A percentile compares a stretch with the other conserved stretches of the same genome.
Conservation (phyloP, 2,888 invertebrate genomes). For the Iphiclides podalirius region DNA sequence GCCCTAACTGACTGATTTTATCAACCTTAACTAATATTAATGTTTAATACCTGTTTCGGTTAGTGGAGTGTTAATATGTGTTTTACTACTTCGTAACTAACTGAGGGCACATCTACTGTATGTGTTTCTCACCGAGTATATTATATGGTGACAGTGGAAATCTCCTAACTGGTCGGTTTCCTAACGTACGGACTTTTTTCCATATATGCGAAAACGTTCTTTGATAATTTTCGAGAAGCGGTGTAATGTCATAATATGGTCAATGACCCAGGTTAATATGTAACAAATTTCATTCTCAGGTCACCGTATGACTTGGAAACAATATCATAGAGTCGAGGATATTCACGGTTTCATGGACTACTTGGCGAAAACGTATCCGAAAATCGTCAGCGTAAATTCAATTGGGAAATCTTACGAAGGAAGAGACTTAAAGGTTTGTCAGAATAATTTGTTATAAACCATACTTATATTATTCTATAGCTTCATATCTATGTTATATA, state of each 20-base stretch:
- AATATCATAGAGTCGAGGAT: conserved; percentile 87
- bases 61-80: conserved; percentile 7
- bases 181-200: no score
- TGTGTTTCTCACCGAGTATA: neutral
- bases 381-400: conserved; percentile 84
- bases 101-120: conserved; percentile 3
- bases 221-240: no score
- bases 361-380: conserved; percentile 87
- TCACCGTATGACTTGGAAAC: conserved; percentile 86
- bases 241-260: no score
- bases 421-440: conserved; percentile 83
- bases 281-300: no score
- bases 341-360: conserved; percentile 89
- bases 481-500: no score
- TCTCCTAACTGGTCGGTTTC: no score
- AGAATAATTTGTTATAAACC: no score
- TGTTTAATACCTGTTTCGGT: conserved; percentile 1
- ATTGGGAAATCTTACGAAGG: conserved; percentile 89
- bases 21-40: neutral
- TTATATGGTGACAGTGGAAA: neutral
- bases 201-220: no score
- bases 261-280: no score
- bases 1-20: conserved; percentile 13
- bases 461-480: no score
- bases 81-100: conserved; percentile 20